phyloP scores from a whole-genome alignment of 2,888 invertebrate species.

The Chydorus sphaericus region DNA sequence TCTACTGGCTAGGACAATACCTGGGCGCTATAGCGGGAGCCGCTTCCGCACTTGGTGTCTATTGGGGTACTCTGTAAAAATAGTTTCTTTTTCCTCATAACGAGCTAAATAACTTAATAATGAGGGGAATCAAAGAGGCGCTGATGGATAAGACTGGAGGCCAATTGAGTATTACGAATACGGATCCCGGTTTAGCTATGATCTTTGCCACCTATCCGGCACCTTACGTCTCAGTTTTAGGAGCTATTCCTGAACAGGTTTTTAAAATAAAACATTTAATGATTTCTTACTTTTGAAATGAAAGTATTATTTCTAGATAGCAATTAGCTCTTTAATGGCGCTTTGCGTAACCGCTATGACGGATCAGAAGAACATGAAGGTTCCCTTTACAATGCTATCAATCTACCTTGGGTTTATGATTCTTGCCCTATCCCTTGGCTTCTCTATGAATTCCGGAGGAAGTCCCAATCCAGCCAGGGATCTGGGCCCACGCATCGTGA shows the following conservation, averaged over 20 bases:
- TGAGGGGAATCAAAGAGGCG: no score
- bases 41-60: constrained; percentile 31
- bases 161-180: background rate
- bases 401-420: background rate
- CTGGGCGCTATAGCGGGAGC: constrained; percentile 36
- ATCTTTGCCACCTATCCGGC: constrained; percentile 39
- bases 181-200: constrained; percentile 25
- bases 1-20: constrained; percentile 35
- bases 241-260: constrained; percentile 36
- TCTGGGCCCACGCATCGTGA: background rate
- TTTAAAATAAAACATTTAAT: background rate
- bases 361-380: background rate
- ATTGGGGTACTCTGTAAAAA: constrained; percentile 28
- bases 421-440: background rate
- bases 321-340: background rate
- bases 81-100: background rate
- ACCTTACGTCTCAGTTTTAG: constrained; percentile 27
- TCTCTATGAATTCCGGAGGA: background rate
- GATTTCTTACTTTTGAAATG: background rate
- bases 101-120: background rate
- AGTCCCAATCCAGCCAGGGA: background rate
- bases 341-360: background rate
- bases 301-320: background rate
- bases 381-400: background rate
- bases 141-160: background rate